Conservation (phyloP, 2,888 invertebrate species). For the Parnassius orleans region DNA sequence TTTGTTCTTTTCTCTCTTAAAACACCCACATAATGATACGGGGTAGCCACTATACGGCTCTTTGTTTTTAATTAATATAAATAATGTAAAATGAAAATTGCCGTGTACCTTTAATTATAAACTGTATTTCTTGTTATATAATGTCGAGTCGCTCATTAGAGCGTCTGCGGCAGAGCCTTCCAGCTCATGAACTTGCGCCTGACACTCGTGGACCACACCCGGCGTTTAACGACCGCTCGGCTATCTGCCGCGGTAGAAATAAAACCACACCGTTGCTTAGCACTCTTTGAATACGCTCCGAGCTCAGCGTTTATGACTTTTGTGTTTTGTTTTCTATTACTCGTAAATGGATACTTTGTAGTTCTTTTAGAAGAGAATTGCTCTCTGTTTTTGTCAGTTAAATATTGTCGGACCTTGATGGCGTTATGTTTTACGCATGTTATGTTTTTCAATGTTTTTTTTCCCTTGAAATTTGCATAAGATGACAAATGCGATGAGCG, state of each 20-base stretch:
- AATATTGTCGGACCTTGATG: too few relatives aligned
- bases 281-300: neutral
- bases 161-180: neutral
- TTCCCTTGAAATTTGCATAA: neutral
- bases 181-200: constrained; percentile 4
- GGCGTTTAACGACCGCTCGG: constrained; percentile 15
- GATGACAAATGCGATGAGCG: neutral
- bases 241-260: constrained; percentile 1
- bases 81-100: neutral
- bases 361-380: neutral
- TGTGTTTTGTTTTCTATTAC: constrained; percentile 8
- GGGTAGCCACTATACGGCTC: too few relatives aligned
- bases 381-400: too few relatives aligned
- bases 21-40: too few relatives aligned
- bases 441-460: neutral
- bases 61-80: too few relatives aligned
- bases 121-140: constrained; percentile 1
- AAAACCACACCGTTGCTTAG: constrained; percentile 6
- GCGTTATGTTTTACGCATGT: neutral
- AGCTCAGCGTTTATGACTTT: constrained; percentile 11
- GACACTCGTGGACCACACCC: constrained; percentile 15
- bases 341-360: constrained; percentile 12
- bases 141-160: constrained; percentile 15
- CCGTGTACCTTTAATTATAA: constrained; percentile 9
- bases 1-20: too few relatives aligned